Evolutionary conservation across 2,113 vertebrate genomes (phyloP).

Genomic region (Myotis yumanensis): DNA sequence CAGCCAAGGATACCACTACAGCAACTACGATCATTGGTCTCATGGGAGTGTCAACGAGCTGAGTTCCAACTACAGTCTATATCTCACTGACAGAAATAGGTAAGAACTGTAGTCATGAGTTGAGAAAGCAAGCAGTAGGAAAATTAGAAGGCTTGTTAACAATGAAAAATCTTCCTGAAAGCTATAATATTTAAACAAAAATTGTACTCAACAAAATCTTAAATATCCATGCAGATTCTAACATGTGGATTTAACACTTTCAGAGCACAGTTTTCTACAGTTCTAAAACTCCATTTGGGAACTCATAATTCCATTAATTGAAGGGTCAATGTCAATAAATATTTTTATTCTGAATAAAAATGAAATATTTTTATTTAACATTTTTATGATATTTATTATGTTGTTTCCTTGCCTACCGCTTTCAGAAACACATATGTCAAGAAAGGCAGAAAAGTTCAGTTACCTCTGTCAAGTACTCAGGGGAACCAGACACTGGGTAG

Average conservation of each 20-base stretch:
- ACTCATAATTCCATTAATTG: constrained; percentile 2
- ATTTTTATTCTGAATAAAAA: constrained; percentile 40
- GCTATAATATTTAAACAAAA: not conserved
- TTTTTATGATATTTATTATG: not conserved
- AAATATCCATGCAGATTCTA: not conserved
- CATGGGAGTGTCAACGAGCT: not conserved
- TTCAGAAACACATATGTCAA: not conserved
- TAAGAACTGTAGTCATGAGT: not conserved
- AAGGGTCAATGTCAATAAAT: not conserved
- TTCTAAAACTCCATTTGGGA: not conserved
- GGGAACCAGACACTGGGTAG: constrained; percentile 94
- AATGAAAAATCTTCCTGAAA: not conserved
- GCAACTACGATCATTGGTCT: not conserved
- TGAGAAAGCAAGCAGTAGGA: not conserved
- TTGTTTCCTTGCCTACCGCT: not conserved
- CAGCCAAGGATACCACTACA: not conserved
- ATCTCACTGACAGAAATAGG: not conserved
- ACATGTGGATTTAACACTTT: not conserved
- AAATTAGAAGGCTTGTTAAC: not conserved
- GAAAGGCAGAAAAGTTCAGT: constrained; percentile 53
- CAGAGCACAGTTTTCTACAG: not conserved
- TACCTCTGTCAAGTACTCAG: constrained; percentile 95
- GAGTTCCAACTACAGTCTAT: not conserved
- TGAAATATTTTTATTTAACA: not conserved
- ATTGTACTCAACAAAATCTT: not conserved